Conservation (phyloP, 2,888 invertebrate genomes). For the Sarcophaga variegata region DNA sequence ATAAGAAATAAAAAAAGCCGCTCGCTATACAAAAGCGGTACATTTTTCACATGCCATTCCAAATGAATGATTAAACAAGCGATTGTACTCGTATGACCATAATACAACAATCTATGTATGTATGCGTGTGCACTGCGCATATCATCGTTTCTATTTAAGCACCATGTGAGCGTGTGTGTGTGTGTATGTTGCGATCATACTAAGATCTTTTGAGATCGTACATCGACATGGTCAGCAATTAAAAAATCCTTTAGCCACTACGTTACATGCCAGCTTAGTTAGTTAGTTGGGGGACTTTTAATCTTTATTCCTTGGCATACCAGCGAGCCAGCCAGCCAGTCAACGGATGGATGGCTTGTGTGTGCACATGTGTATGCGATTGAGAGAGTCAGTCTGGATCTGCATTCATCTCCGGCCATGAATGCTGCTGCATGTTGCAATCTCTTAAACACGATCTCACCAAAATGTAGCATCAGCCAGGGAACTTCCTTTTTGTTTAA, state of each 20-base stretch:
- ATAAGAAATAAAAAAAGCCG: conserved; percentile 21
- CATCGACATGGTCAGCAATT: conserved; percentile 67
- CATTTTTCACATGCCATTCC: conserved; percentile 68
- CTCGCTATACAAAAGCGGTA: conserved; percentile 66
- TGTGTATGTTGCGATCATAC: conserved; percentile 59
- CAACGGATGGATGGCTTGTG: background rate
- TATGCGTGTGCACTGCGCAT: background rate
- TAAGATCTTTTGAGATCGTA: conserved; percentile 66
- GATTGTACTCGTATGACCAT: conserved; percentile 58
- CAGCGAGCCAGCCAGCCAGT: background rate
- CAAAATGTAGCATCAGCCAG: conserved; percentile 65
- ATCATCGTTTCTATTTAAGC: no score
- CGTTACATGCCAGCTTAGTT: conserved; percentile 57
- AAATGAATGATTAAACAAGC: conserved; percentile 69
- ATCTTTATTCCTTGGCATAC: conserved; percentile 73
- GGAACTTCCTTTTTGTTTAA: conserved; percentile 62
- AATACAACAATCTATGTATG: conserved; percentile 31
- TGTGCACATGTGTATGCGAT: background rate
- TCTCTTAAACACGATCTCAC: conserved; percentile 63
- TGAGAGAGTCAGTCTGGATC: background rate
- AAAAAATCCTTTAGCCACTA: conserved; percentile 70
- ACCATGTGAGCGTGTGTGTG: background rate
- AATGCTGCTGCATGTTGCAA: conserved; percentile 56
- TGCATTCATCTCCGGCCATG: conserved; percentile 7
- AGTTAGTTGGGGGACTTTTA: conserved; percentile 66